A percentile compares a stretch with the other conserved stretches of the same genome.
phyloP scores from a whole-genome alignment of 2,888 invertebrate species.

The Aethes cnicana region DNA sequence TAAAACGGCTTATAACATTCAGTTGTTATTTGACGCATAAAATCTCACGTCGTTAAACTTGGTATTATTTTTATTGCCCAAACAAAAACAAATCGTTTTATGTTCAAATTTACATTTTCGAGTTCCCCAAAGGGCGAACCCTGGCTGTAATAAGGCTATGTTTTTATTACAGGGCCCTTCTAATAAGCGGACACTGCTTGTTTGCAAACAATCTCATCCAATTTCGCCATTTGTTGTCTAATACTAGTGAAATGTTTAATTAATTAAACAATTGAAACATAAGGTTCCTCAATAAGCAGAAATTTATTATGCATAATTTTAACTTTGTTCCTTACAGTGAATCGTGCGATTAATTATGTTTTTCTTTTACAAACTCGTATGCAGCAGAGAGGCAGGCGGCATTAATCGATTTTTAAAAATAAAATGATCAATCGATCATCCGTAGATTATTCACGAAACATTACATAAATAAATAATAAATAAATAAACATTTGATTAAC shows the following conservation, averaged over 20 bases:
- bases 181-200: slow-evolving; percentile 78
- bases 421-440: too few species aligned
- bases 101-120: slow-evolving; percentile 71
- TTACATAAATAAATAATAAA: too few species aligned
- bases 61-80: slow-evolving; percentile 67
- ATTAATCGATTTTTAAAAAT: too few species aligned
- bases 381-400: too few species aligned
- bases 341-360: too few species aligned
- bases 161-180: slow-evolving; percentile 75
- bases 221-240: slow-evolving; percentile 13
- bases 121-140: slow-evolving; percentile 52
- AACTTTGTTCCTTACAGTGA: too few species aligned
- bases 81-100: slow-evolving; percentile 73
- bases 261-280: too few species aligned
- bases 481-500: too few species aligned
- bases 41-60: slow-evolving; percentile 57
- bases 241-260: neutral
- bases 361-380: too few species aligned
- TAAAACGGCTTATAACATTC: slow-evolving; percentile 9
- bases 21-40: slow-evolving; percentile 39
- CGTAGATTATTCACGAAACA: too few species aligned
- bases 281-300: too few species aligned
- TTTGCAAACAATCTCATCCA: slow-evolving; percentile 71
- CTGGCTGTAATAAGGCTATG: slow-evolving; percentile 69
- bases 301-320: too few species aligned